Evolutionary conservation across 2,888 invertebrate species (phyloP).

Genomic region (Metellina segmentata): DNA sequence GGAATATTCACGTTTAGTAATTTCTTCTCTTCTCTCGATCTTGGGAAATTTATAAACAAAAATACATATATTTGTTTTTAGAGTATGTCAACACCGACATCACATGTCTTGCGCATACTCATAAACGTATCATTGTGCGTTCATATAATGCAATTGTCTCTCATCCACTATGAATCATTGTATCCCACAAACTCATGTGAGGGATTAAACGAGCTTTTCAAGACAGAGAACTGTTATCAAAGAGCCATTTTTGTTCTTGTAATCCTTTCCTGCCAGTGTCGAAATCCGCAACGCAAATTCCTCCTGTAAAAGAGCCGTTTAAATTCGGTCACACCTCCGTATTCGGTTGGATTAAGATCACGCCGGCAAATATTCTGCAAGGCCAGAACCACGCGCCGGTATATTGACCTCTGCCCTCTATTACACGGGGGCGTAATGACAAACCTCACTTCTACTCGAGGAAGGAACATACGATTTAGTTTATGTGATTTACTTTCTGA

Average conservation of each 20-base stretch:
- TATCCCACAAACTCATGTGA: neutral
- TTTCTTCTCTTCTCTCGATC: no score
- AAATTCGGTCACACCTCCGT: conserved; percentile 39
- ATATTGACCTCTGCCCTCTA: neutral
- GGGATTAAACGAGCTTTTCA: neutral
- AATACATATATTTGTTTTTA: no score
- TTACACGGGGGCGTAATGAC: conserved; percentile 41
- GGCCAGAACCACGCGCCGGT: conserved; percentile 1
- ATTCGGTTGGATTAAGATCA: conserved; percentile 44
- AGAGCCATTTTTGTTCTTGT: neutral
- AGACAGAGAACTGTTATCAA: neutral
- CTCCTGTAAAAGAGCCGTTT: conserved; percentile 11
- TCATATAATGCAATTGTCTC: no score
- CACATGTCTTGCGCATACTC: no score
- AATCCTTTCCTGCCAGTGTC: conserved; percentile 10
- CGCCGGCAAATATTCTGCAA: conserved; percentile 14
- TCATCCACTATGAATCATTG: neutral
- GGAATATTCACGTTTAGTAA: no score
- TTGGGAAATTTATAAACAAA: no score
- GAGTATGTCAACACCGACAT: no score
- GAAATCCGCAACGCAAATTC: conserved; percentile 34
- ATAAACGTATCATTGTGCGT: no score
- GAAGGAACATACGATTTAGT: conserved; percentile 2
- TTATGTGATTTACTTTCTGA: no score
- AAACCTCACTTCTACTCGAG: neutral